Base-by-base conservation (phyloP, 2,113 vertebrate species). In the Odontesthes bonariensis region DNA sequence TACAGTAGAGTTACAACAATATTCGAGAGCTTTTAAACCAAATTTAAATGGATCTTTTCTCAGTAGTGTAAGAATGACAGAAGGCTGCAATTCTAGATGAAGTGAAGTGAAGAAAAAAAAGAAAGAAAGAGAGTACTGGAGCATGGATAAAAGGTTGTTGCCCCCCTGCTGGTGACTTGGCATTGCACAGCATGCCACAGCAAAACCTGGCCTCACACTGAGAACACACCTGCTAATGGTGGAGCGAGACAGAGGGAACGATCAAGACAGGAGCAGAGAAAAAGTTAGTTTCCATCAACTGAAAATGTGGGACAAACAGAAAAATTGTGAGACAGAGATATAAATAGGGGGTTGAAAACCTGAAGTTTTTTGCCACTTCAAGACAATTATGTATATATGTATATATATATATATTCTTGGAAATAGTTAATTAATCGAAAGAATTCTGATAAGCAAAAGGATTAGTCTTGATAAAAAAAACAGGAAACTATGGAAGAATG, bases 211-310 rank as follows among this genome's bases (percentile, higher is more conserved):
- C 79, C 67, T 64, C 90, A 87, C 86, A 73, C 86, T 74, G 89
- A 83, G 85, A 87, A 78, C 71, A 87, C 90, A 92, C 84, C 89
- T 91, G 91, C 75, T 59, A 62, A 22, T n/a, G 32, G 53, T 38
- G 78, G 71, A 72, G 68, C 0, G 12, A 79, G 65, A 40, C 19
- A 8, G 42, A 33, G 14, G 54, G 27, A 75, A 54, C 31, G 19
- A 77, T 56, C 23, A 66, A 63, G 57, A 54, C 32, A 46, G 59
- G 3, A 38, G 49, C 10, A 61, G 27, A 46, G 56, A 72, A 23
- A 57, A 19, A 53, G 38, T 63, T 51, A 44, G 54, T 65, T 52
- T 40, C 23, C 56, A 57, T 42, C 20, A 77, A 54, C 22, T 56
- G 22, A 61, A 33, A 61, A 40, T 62, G 14, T 31, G 33, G 49